Base-by-base conservation (phyloP, 2,888 invertebrate genomes). In the Sipha maydis region DNA sequence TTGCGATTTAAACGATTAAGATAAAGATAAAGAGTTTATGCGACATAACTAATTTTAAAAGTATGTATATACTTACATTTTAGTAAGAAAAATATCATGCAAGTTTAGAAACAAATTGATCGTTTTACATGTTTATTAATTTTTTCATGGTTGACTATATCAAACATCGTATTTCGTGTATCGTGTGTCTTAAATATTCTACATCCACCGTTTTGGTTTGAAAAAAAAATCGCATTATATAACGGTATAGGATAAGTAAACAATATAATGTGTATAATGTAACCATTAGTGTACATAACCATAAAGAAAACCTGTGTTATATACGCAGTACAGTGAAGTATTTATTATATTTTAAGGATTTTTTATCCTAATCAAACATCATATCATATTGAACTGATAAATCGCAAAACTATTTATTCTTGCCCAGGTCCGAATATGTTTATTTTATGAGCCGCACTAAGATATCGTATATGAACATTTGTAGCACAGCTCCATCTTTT, bases 351-450 rank as follows among this genome's bases (percentile, higher is more conserved):
- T 61, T 71, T 28, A 41, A 69, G 9, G 2, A 21, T 56, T 73
- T 83, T 83, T 38, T 38, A 28, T 73, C 83, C 73, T 56, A 75
- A 83, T 75, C 38, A 75, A 83, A 83, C 56, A 75, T 21, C 34
- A 19, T 14, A n/a, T 48, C 25, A 8, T 17, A 31, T 71, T 17
- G 11, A 11, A 28, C 61, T 61, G 61, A 28, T 41, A 67, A 67
- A 67, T 67, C 21, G 28, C 17, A 61, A 8, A 7, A 17, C 0
- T 19, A 61, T 61, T n/a, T 38, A 8, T 38, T 79, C n/a, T 61
- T 69, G 1, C 19, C 28, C 28, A 21, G 21, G 31, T 1, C n/a
- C 11, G 9, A 61, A 61, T 17, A 7, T 25, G n/a, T 48, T 14
- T 71, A 48, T 48, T 14, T 31, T 61, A 61, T 25, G 25, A 21